phyloP scores from a whole-genome alignment of 2,888 invertebrate species.

The Leucophenga montana region DNA sequence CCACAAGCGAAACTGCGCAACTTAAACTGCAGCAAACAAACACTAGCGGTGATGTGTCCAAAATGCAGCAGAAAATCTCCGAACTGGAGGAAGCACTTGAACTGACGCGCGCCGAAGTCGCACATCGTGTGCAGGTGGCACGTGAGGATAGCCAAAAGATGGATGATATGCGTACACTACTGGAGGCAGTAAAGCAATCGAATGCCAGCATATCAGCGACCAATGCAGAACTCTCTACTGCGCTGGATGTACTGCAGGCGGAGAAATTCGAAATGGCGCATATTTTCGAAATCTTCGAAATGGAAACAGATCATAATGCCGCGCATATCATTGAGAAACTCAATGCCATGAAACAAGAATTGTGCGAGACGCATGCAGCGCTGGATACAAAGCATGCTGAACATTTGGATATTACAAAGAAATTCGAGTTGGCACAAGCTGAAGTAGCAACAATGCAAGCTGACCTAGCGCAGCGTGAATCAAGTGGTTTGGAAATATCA shows the following conservation, averaged over 20 bases:
- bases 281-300: conserved; percentile 68
- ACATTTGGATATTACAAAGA: conserved; percentile 34
- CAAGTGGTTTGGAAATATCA: conserved; percentile 40
- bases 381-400: conserved; percentile 42
- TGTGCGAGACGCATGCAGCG: conserved; percentile 49
- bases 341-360: conserved; percentile 57
- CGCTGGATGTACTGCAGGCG: conserved; percentile 58
- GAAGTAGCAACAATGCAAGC: conserved; percentile 34
- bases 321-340: conserved; percentile 57
- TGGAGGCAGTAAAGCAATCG: conserved; percentile 60
- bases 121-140: conserved; percentile 57
- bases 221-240: conserved; percentile 59
- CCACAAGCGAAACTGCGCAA: conserved; percentile 44
- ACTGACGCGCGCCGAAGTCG: conserved; percentile 52
- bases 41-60: conserved; percentile 40
- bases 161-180: conserved; percentile 57
- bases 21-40: conserved; percentile 50
- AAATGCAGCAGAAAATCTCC: conserved; percentile 46
- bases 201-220: conserved; percentile 65
- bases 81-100: conserved; percentile 57
- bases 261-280: conserved; percentile 55
- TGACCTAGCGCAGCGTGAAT: conserved; percentile 2
- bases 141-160: conserved; percentile 62
- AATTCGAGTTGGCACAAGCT: conserved; percentile 38
- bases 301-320: conserved; percentile 65